phyloP scores from a whole-genome alignment of 64 coral and sea anemone species.

The Actinia equina region DNA sequence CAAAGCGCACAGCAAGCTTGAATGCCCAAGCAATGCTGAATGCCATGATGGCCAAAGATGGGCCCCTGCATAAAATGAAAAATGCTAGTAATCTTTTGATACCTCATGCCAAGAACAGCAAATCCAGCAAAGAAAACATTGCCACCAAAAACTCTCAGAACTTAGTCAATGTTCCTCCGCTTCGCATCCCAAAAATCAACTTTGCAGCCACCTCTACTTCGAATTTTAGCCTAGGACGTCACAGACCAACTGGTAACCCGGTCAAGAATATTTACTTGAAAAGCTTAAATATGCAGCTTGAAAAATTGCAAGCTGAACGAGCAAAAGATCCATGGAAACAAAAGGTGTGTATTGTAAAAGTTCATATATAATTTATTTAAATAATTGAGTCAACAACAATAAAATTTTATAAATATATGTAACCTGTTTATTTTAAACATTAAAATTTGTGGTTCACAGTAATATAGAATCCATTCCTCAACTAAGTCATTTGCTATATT shows the following conservation, averaged over 20 bases:
- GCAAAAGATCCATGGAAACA: slow-evolving; percentile 49
- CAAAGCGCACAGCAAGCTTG: slow-evolving; percentile 72
- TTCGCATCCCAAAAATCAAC: slow-evolving; percentile 98
- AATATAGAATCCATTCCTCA: too few species aligned
- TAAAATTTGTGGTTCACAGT: too few species aligned
- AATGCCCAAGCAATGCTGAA: slow-evolving; percentile 95
- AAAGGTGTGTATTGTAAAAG: slow-evolving; percentile 36
- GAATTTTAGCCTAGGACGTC: slow-evolving; percentile 74
- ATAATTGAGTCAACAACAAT: too few species aligned
- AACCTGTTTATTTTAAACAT: too few species aligned
- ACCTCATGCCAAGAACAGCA: slow-evolving; percentile 49
- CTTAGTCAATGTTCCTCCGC: slow-evolving; percentile 32
- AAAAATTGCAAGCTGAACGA: slow-evolving; percentile 66
- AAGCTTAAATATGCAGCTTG: slow-evolving; percentile 72
- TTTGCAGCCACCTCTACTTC: slow-evolving; percentile 99
- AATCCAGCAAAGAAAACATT: slow-evolving; percentile 50
- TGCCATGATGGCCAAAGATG: slow-evolving; percentile 72
- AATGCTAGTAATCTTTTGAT: slow-evolving; percentile 55
- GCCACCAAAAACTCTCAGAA: slow-evolving; percentile 49
- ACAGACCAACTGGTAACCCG: slow-evolving; percentile 58
- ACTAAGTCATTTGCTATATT: too few species aligned
- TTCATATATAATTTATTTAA: background rate
- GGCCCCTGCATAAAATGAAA: slow-evolving; percentile 64
- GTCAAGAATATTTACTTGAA: slow-evolving; percentile 81
- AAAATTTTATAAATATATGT: too few species aligned